These are phyloP conservation scores for Tor tambroides DNA, from an alignment of 2,113 vertebrate species.

Conservation along the genomic window DNA sequence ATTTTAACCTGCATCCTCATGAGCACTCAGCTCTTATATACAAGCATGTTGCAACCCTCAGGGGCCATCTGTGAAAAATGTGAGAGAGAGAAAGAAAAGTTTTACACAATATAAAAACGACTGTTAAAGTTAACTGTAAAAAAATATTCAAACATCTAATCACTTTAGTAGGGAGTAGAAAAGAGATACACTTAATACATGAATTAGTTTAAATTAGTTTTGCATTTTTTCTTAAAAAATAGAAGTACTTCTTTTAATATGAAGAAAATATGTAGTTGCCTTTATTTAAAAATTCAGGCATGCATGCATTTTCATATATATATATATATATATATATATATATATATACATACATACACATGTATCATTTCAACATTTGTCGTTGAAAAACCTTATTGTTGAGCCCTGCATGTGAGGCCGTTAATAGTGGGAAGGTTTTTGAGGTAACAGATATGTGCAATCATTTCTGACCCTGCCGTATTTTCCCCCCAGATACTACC, in stretches of 20 bases:
- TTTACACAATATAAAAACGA: neutral
- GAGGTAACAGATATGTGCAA: neutral
- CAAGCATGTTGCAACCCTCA: neutral
- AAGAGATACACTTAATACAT: too few species aligned
- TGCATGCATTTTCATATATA: too few species aligned
- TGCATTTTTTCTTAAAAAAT: too few species aligned
- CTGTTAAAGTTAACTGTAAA: too few species aligned
- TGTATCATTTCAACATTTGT: too few species aligned
- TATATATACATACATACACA: too few species aligned
- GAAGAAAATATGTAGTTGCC: neutral
- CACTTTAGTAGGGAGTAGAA: too few species aligned
- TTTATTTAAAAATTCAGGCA: too few species aligned
- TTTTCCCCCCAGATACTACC: conserved; percentile 85
- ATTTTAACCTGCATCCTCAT: neutral
- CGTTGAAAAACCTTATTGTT: neutral
- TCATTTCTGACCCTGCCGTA: conserved; percentile 8
- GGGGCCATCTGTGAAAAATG: neutral
- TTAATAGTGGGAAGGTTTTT: neutral
- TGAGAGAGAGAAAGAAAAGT: neutral
- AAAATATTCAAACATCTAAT: too few species aligned
- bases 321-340: too few species aligned
- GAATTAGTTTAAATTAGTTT: too few species aligned
- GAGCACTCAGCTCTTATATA: neutral
- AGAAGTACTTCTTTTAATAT: too few species aligned
- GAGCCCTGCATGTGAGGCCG: neutral